These are phyloP conservation scores for Thelaira solivaga DNA, from an alignment of 2,888 invertebrate species.

Conservation along the genomic window DNA sequence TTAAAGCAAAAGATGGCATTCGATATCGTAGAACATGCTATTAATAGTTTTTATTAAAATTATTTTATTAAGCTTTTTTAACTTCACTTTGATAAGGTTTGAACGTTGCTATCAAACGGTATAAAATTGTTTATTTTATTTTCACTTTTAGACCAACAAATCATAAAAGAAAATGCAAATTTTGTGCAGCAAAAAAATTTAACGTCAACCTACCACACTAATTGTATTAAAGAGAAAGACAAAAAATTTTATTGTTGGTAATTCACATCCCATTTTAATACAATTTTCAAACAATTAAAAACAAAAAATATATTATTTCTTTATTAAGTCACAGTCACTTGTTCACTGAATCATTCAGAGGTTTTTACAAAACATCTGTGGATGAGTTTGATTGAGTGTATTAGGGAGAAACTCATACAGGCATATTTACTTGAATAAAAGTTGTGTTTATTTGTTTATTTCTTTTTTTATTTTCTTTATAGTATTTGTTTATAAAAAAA, in stretches of 20 bases:
- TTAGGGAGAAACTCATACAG: too few species aligned
- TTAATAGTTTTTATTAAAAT: too few species aligned
- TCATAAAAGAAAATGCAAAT: too few species aligned
- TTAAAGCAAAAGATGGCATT: too few species aligned
- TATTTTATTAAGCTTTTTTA: too few species aligned
- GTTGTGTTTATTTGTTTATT: slow-evolving; percentile 10
- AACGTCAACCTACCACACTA: slow-evolving; percentile 72
- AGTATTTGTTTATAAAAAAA: neutral
- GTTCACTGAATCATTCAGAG: slow-evolving; percentile 31
- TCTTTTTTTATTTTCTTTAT: neutral
- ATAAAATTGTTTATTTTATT: too few species aligned
- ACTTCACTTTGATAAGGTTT: too few species aligned
- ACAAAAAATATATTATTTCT: neutral
- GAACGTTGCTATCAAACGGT: too few species aligned
- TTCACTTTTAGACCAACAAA: too few species aligned
- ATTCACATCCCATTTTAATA: slow-evolving; percentile 70
- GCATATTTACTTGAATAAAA: slow-evolving; percentile 8
- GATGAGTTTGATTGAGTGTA: neutral
- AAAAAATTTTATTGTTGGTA: slow-evolving; percentile 70
- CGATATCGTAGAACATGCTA: too few species aligned
- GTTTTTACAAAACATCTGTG: slow-evolving; percentile 31
- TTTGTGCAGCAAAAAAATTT: neutral
- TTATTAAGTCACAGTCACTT: slow-evolving; percentile 41
- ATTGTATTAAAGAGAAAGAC: slow-evolving; percentile 70
- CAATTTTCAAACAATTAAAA: too few species aligned